Percentiles rank a stretch among this genome's conserved stretches.
Conservation (phyloP, 2,888 invertebrate species). For the Chloromyia formosa region DNA sequence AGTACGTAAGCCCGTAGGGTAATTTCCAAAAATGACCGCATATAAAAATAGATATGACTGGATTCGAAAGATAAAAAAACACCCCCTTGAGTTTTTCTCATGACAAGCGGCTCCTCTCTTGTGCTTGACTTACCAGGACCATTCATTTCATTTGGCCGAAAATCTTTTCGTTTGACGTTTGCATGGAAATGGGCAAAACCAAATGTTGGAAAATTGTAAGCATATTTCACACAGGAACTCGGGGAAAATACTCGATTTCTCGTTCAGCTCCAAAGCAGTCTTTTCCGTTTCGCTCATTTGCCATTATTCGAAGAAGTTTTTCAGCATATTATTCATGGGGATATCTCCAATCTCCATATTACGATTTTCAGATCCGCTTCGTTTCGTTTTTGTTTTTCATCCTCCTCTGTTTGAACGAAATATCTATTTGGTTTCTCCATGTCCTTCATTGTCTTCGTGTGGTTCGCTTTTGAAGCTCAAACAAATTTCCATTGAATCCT, state of each 20-base stretch:
- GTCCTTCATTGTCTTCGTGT: conserved; percentile 1
- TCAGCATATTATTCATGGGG: conserved; percentile 49
- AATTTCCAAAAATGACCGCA: conserved; percentile 48
- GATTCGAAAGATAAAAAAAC: conserved; percentile 47
- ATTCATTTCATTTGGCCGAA: background rate
- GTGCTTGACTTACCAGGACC: no score
- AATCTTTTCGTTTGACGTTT: background rate
- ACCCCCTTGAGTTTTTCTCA: background rate
- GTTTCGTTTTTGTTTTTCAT: background rate
- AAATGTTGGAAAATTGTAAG: conserved; percentile 7
- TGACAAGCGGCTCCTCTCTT: background rate
- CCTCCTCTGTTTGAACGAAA: background rate
- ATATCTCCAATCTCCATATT: conserved; percentile 40
- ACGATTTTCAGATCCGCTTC: conserved; percentile 17
- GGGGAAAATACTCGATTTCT: background rate
- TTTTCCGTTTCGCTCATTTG: conserved; percentile 46
- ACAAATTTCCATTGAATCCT: background rate
- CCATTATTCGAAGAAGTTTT: conserved; percentile 48
- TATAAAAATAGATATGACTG: conserved; percentile 49
- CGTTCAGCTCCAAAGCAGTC: background rate
- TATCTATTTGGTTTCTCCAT: background rate
- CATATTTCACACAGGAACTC: conserved; percentile 4
- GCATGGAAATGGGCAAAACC: conserved; percentile 6
- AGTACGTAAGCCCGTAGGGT: conserved; percentile 38
- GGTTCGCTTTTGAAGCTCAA: background rate